Evolutionary conservation across 1,140 invertebrate genomes (phyloP).

Genomic region (Bradynema listronoti): DNA sequence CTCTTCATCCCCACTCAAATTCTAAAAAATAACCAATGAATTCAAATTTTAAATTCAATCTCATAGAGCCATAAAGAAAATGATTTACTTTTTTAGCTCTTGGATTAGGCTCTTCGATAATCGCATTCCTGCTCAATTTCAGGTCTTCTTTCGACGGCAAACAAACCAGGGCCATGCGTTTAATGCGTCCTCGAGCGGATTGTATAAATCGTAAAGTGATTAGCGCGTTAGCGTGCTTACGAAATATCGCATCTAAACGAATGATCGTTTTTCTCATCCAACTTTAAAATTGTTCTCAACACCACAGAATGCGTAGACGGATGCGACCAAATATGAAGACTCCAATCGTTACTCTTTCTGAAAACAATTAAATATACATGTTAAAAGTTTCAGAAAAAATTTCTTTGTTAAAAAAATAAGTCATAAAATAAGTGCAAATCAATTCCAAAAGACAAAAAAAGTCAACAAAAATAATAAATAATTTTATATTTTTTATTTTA

Average conservation of each 20-base stretch:
- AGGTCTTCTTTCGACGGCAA: slow-evolving; percentile 21
- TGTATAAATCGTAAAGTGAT: slow-evolving; percentile 12
- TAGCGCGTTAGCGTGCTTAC: slow-evolving; percentile 10
- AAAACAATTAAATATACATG: too few species aligned
- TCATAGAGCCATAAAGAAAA: neutral
- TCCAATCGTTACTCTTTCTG: slow-evolving; percentile 2
- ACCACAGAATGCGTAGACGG: slow-evolving; percentile 4
- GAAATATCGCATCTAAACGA: slow-evolving; percentile 3
- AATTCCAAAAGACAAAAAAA: slow-evolving; percentile 12
- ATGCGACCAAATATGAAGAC: slow-evolving; percentile 22
- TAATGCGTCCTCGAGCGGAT: slow-evolving; percentile 9
- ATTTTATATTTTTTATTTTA: too few species aligned
- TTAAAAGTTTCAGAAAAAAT: too few species aligned
- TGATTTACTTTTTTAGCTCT: neutral
- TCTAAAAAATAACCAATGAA: neutral
- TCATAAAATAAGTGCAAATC: neutral
- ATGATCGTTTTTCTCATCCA: neutral
- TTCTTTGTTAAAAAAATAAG: too few species aligned
- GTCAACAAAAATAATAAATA: too few species aligned
- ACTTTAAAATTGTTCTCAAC: neutral
- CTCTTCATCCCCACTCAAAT: neutral
- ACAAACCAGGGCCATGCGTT: slow-evolving; percentile 25
- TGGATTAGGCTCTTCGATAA: neutral
- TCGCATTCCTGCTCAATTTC: neutral
- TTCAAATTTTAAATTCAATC: neutral